Evolutionary conservation across 2,113 vertebrate genomes (phyloP), one percentile per base, ranked within the genome.

Genomic region (Hemicordylus capensis): DNA sequence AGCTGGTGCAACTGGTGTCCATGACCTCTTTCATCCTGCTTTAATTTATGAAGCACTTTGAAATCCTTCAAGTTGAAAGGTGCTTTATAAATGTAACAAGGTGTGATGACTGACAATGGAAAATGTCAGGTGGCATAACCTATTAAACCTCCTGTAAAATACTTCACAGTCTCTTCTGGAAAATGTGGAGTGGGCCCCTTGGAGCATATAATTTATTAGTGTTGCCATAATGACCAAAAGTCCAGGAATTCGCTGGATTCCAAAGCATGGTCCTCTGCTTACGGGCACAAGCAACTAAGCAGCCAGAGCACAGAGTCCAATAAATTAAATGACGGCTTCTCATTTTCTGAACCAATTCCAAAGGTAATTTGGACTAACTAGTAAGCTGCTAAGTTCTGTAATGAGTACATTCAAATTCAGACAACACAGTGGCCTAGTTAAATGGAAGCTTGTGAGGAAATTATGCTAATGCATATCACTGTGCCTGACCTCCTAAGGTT

Each of bases 91-190:
- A 85, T 6, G 8, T 20, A 61, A 73, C 44, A 51, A 59, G 54
- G 75, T 78, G 44, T 5, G 2, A 46, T 83, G 84, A 58, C 81
- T 44, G 86, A 91, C 14, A 59, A 69, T 56, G 19, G 67, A 61
- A 28, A 82, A 4, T 77, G 67, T 76, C 85, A 85, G 2, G 28
- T 86, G 74, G 17, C 24, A 14, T 64, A 34, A 26, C 26, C 81
- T 28, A n/a, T 76, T 88, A 85, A 90, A 84, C 56, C 2, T 44
- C 86, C 81, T 31, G 19, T 63, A 20, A 88, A 89, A 74, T 59
- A 80, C 28, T 63, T 89, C 31, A 31, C 20, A 59, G 46, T 39
- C 34, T 63, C 44, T n/a, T 59, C 58, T 31, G 67, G 69, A 88
- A 79, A 81, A 83, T 56, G 80, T 74, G 31, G 34, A 83, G 70